Evolutionary conservation across 1,140 invertebrate genomes (phyloP).

Genomic region (Hypsibius dujardini): DNA sequence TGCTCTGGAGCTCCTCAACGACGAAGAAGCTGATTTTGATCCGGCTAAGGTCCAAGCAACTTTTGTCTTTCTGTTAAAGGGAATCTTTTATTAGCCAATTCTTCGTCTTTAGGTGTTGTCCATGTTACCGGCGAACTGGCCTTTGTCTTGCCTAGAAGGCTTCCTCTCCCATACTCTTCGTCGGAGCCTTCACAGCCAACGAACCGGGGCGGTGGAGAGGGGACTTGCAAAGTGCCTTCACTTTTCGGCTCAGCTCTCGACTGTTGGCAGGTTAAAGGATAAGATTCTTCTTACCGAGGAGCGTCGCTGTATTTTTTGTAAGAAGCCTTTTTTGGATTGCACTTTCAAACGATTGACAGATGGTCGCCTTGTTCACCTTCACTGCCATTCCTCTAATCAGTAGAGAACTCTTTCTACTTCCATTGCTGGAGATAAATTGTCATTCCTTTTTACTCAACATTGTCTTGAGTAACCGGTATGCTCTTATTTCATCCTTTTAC

Average conservation of each 20-base stretch:
- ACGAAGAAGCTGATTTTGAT: slow-evolving; percentile 12
- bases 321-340: no score
- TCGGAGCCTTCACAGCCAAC: neutral
- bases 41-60: slow-evolving; percentile 5
- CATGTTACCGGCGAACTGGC: neutral
- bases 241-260: neutral
- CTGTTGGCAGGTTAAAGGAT: neutral
- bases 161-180: neutral
- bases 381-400: no score
- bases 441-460: no score
- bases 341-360: no score
- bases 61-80: neutral
- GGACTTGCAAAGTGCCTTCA: neutral
- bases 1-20: neutral
- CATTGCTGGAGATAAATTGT: no score
- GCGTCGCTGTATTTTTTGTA: no score
- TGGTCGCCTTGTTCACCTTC: no score
- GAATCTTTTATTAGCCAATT: neutral
- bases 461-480: no score
- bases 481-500: no score
- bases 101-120: neutral
- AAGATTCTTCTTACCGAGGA: no score
- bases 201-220: neutral
- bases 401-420: no score
- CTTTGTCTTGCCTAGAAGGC: neutral